Conservation (phyloP, 2,888 invertebrate genomes). For the Penaeus monodon region DNA sequence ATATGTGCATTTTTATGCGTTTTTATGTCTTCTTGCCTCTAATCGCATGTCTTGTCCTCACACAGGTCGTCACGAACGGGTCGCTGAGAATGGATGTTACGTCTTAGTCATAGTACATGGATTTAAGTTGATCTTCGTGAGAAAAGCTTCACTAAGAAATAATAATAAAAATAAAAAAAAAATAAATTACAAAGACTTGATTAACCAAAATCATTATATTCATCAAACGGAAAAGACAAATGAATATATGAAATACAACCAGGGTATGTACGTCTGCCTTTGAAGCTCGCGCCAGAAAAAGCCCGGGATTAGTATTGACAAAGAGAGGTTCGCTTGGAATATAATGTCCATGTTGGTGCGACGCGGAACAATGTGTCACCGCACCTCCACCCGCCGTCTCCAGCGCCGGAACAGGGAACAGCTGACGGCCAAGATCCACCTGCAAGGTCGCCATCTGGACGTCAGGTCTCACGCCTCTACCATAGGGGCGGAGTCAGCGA, state of each 20-base stretch:
- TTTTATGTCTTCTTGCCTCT: no score
- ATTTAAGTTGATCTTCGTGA: no score
- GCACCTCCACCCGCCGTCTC: conserved; percentile 42
- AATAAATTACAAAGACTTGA: no score
- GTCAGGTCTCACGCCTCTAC: conserved; percentile 36
- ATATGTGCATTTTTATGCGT: no score
- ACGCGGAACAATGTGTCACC: conserved; percentile 55
- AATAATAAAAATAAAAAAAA: no score
- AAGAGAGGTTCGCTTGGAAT: not conserved
- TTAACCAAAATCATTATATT: no score
- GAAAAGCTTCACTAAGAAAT: no score
- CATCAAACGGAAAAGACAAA: no score
- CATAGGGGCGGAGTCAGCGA: conserved; percentile 24
- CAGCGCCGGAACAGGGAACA: conserved; percentile 43
- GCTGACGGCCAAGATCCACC: conserved; percentile 28
- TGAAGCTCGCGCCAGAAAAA: not conserved
- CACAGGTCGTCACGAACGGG: no score
- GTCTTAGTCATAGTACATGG: no score
- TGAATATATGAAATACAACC: not conserved
- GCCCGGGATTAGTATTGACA: not conserved
- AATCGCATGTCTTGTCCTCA: no score
- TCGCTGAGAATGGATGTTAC: no score
- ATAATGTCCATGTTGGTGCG: conserved; percentile 56
- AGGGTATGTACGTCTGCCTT: not conserved
- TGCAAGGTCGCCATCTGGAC: conserved; percentile 45